Base-by-base conservation (phyloP, 2,888 invertebrate genomes). In the Eulithis testata region DNA sequence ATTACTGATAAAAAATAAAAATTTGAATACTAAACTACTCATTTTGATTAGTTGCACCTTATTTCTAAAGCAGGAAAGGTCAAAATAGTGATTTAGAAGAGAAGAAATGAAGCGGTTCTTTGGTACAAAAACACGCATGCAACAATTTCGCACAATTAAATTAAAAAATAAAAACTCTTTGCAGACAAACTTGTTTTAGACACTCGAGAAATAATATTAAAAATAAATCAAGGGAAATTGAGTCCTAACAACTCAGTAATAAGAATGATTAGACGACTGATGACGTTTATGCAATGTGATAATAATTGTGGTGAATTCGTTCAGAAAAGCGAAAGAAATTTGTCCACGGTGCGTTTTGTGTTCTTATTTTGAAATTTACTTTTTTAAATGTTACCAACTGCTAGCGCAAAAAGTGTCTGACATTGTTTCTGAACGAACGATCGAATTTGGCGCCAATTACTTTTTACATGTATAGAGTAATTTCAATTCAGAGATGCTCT, bases 101-200 rank as follows among this genome's bases (percentile, higher is more conserved):
- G 36, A 9, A 43, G 5, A 0, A 53, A 37, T 61, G 52, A 65
- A 27, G 37, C 57, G 54, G 65, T 61, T 59, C 54, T 65, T 56
- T 66, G 27, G 47, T 65, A 81, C 79, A 81, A 84, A 79, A 88
- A 89, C 88, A 86, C 76, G 87, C 85, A 86, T 84, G 87, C 83
- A 85, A 87, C 89, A 87, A 89, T 90, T 89, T 88, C 81, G 82
- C 84, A 84, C 88, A 90, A 90, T 89, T 91, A 89, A 90, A 88
- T 83, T 77, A 72, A 74, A 80, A 75, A 86, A 85, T 83, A 88
- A 89, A 88, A 89, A 86, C 83, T 82, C 82, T 65, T 66, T 74
- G 74, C 62, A 63, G 62, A 77, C 82, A 78, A 82, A 74, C 47
- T 68, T 81, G 72, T 44, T 61, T 67, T 68, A 47, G 50, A 14